Evolutionary conservation across 2,797 vertebrate genomes (phyloP).

Genomic region (Ficedula albicollis): DNA sequence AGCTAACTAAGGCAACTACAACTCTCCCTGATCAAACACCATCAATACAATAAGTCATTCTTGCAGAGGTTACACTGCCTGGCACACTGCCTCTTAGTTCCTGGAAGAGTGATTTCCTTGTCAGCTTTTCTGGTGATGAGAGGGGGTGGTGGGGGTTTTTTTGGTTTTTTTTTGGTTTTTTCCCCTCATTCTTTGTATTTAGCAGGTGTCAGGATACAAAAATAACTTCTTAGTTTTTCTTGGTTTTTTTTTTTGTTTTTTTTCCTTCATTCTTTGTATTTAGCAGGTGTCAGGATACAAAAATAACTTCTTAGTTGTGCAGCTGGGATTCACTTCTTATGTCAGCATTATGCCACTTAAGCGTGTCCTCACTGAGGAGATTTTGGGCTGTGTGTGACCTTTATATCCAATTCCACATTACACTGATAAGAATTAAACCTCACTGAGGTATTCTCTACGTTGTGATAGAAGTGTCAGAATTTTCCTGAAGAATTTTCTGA

Average conservation of each 20-base stretch:
- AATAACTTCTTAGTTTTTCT: not conserved
- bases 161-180: too few relatives aligned
- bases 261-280: not conserved
- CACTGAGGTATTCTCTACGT: not conserved
- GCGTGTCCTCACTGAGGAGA: not conserved
- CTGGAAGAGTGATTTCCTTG: slow-evolving; percentile 1
- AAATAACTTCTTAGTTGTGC: not conserved
- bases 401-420: not conserved
- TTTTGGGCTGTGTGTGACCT: not conserved
- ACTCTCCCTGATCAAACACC: not conserved
- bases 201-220: not conserved
- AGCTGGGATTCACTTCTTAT: not conserved
- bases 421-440: not conserved
- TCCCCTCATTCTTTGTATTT: not conserved
- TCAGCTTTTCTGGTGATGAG: not conserved
- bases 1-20: not conserved
- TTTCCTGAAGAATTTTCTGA: not conserved
- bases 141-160: not conserved
- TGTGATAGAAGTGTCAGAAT: not conserved
- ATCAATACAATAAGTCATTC: not conserved
- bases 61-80: not conserved
- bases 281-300: not conserved
- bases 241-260: too few relatives aligned
- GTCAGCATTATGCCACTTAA: not conserved
- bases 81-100: not conserved